Base-by-base conservation (phyloP, 2,113 vertebrate species). In the Hypomesus transpacificus region DNA sequence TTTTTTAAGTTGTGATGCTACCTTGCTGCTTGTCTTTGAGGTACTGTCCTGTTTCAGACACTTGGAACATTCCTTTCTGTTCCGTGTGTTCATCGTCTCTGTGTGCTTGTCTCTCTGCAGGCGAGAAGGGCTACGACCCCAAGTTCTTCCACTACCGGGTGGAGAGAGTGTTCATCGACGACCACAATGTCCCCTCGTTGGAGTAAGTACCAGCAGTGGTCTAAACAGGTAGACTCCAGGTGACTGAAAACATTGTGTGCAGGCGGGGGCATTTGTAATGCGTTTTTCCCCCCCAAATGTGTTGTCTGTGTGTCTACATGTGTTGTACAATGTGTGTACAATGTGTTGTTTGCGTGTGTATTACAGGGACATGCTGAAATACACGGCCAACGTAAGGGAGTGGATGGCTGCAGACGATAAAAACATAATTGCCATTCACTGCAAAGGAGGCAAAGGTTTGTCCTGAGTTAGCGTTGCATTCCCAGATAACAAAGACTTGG, bases 401-500 rank as follows among this genome's bases (percentile, higher is more conserved):
- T 99, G 96, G 97, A 93, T 98, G 94, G 83, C 85, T 9, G 84
- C 91, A 46, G 93, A 98, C 75, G 78, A 90, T 1, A 69, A 85
- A 69, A 99, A 98, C 14, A 69, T 96, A 20, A 79, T 98, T 54
- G 96, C 86, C 4, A 93, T 99, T 87, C 97, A 98, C 81, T 99
- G 97, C 75, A 98, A 96, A 88, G 97, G 96, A 75, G 97, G 96
- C 8, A 98, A 99, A 94, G 96, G 97, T 98, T 82, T 80, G 2
- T 0, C 3, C 20, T 26, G 14, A 50, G 7, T 69, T 11, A 46
- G 39, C 13, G 1, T 52, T 28, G 14, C 4, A 16, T 64, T 5
- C 68, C 4, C 53, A 53, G 50, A n/a, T 20, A 4, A n/a, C 14
- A 26, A 34, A 24, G 4, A 20, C 22, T 61, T 4, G 73, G 18